Conservation (phyloP, 2,113 vertebrate genomes). For the Oceanites oceanicus region DNA sequence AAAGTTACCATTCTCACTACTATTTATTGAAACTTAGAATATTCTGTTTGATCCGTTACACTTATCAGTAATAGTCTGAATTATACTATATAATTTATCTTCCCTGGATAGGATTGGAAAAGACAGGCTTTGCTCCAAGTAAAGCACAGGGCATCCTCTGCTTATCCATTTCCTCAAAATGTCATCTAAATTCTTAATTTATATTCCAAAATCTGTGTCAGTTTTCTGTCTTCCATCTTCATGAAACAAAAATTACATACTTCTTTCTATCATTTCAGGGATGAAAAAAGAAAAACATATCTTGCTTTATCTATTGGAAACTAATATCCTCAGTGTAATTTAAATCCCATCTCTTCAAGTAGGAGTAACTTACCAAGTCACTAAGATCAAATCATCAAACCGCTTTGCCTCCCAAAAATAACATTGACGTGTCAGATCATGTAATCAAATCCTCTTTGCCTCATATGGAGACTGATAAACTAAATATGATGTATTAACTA, state of each 20-base stretch:
- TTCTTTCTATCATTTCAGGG: constrained; percentile 31
- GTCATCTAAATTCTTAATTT: constrained; percentile 73
- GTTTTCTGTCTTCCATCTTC: constrained; percentile 47
- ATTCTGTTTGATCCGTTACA: constrained; percentile 60
- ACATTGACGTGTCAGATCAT: not conserved
- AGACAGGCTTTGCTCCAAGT: constrained; percentile 33
- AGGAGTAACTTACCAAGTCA: not conserved
- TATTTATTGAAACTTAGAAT: constrained; percentile 51
- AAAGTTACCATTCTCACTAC: constrained; percentile 20
- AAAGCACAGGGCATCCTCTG: not conserved
- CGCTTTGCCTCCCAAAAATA: not conserved
- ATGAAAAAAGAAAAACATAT: constrained; percentile 46
- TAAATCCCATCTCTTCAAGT: constrained; percentile 50
- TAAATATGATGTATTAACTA: not conserved
- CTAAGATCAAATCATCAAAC: constrained; percentile 31
- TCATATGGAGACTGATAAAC: not conserved
- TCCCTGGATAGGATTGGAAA: constrained; percentile 45
- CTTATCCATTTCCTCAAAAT: constrained; percentile 70
- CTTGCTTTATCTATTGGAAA: constrained; percentile 59
- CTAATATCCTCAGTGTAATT: constrained; percentile 59
- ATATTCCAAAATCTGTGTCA: constrained; percentile 55
- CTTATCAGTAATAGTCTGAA: constrained; percentile 72
- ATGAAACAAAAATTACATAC: constrained; percentile 53
- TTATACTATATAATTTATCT: constrained; percentile 50
- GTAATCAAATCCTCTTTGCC: constrained; percentile 16